phyloP scores from a whole-genome alignment of 1,140 invertebrate genomes.

The Bombus vancouverensis region DNA sequence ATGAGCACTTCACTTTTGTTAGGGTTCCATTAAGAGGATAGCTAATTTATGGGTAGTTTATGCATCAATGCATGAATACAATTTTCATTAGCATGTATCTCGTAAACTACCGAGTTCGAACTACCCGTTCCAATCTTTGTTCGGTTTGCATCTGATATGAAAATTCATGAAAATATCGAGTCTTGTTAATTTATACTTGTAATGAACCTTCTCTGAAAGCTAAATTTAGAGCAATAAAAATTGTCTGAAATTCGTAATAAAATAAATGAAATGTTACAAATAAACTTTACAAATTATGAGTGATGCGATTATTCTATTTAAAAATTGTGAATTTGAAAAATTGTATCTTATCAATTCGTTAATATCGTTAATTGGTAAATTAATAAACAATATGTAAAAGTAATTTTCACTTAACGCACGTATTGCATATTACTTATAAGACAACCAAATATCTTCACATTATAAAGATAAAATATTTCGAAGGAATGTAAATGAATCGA shows the following conservation, averaged over 20 bases:
- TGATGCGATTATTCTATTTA: not conserved
- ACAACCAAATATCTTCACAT: too few relatives aligned
- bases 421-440: too few relatives aligned
- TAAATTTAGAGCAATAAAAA: not conserved
- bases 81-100: not conserved
- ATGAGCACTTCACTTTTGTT: not conserved
- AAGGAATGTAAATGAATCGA: too few relatives aligned
- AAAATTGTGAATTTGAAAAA: not conserved
- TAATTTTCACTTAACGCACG: too few relatives aligned
- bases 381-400: too few relatives aligned
- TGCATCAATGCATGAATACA: not conserved
- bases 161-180: not conserved
- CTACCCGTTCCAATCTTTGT: not conserved
- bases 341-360: too few relatives aligned
- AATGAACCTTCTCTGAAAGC: not conserved
- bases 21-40: not conserved
- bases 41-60: not conserved
- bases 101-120: not conserved
- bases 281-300: not conserved
- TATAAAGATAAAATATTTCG: too few relatives aligned
- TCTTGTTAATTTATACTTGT: not conserved
- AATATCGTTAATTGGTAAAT: too few relatives aligned
- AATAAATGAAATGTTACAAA: not conserved
- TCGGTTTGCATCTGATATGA: not conserved
- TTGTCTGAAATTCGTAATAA: not conserved